Percentiles rank a stretch among this genome's conserved stretches.
phyloP scores from a whole-genome alignment of 1,140 invertebrate species.

The Procambarus clarkii region DNA sequence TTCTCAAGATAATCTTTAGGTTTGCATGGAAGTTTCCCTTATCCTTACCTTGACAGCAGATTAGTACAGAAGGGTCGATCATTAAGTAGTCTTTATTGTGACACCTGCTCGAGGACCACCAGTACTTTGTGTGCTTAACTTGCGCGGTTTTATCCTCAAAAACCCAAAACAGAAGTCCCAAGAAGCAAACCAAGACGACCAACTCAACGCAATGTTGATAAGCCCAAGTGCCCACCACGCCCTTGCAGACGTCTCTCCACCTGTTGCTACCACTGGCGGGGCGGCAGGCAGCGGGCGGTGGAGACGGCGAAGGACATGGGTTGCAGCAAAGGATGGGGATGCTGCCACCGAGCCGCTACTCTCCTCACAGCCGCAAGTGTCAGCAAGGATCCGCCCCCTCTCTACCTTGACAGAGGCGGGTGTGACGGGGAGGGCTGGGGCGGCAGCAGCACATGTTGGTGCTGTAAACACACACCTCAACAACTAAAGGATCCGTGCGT shows the following conservation, averaged over 20 bases:
- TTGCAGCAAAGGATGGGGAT: neutral
- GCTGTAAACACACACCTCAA: neutral
- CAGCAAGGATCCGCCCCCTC: conserved; percentile 6
- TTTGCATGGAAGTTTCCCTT: conserved; percentile 72
- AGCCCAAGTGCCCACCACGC: conserved; percentile 13
- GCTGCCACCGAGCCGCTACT: neutral
- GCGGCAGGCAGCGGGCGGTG: neutral
- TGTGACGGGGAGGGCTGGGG: neutral
- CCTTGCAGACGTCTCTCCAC: neutral
- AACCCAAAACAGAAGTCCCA: conserved; percentile 59
- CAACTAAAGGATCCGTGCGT: conserved; percentile 21
- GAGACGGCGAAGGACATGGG: conserved; percentile 11
- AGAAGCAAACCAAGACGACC: conserved; percentile 52
- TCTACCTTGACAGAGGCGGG: neutral
- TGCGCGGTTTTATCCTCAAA: conserved; percentile 62
- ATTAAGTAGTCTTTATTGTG: conserved; percentile 52
- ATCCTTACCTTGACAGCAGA: conserved; percentile 70
- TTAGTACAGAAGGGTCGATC: conserved; percentile 61
- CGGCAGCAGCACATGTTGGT: neutral
- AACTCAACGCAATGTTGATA: conserved; percentile 45
- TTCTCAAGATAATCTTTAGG: conserved; percentile 72
- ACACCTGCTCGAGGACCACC: conserved; percentile 41
- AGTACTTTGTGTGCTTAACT: conserved; percentile 34
- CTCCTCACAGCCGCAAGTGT: neutral
- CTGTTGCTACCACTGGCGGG: neutral